A percentile compares a stretch with the other conserved stretches of the same genome.
Conservation (phyloP, 2,888 invertebrate genomes). For the Macaria liturata region DNA sequence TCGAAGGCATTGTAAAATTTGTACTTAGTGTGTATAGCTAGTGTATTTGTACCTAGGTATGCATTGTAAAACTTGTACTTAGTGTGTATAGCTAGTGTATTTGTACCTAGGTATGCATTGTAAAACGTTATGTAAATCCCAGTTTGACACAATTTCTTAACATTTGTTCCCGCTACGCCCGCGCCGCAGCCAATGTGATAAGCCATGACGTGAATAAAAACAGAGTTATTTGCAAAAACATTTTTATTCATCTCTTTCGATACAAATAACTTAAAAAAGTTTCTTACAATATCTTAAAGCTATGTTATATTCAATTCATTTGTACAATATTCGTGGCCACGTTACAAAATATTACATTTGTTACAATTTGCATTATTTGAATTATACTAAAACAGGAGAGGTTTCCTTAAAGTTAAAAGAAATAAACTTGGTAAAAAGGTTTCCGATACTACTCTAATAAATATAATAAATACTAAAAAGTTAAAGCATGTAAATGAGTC, state of each 20-base stretch:
- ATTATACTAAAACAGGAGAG: not conserved
- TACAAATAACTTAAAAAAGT: constrained; percentile 74
- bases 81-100: too few species aligned
- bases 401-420: too few species aligned
- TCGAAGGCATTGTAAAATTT: too few species aligned
- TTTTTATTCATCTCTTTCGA: constrained; percentile 62
- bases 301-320: constrained; percentile 23
- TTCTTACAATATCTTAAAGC: constrained; percentile 45
- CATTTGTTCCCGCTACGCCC: too few species aligned
- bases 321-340: constrained; percentile 40
- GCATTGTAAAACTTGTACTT: not conserved
- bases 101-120: not conserved
- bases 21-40: too few species aligned
- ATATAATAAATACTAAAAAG: too few species aligned
- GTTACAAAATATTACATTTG: constrained; percentile 8
- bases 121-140: not conserved
- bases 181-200: too few species aligned
- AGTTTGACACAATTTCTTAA: too few species aligned
- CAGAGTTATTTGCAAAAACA: constrained; percentile 54
- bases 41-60: not conserved
- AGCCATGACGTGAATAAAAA: constrained; percentile 4
- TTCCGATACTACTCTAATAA: too few species aligned
- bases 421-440: too few species aligned
- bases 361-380: constrained; percentile 2
- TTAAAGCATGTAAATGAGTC: not conserved